A percentile compares a stretch with the other conserved stretches of the same genome.
phyloP scores from a whole-genome alignment of 2,113 vertebrate genomes.

The Speoplatyrhinus poulsoni region DNA sequence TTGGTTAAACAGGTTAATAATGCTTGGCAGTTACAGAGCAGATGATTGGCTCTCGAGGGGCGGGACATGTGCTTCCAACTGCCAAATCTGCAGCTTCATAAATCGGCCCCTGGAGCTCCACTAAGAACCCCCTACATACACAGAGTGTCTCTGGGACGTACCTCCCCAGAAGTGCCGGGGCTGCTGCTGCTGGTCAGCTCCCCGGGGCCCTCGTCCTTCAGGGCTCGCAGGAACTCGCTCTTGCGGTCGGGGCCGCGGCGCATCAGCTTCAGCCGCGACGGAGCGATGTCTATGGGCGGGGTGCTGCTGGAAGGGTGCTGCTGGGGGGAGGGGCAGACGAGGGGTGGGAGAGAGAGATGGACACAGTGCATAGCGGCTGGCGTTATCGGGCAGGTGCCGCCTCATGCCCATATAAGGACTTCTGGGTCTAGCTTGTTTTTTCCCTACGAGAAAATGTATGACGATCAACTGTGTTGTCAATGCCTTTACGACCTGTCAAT shows the following conservation, averaged over 20 bases:
- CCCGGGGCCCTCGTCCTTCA: conserved; percentile 92
- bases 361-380: background rate
- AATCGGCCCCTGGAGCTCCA: background rate
- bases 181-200: conserved; percentile 85
- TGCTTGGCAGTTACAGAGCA: no score
- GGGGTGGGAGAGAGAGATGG: background rate
- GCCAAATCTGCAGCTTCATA: background rate
- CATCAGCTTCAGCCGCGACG: conserved; percentile 92
- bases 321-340: background rate
- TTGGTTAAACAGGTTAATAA: no score
- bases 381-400: no score
- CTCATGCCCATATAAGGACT: background rate
- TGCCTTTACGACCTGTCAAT: no score
- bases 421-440: background rate
- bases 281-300: conserved; percentile 94
- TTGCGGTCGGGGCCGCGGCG: conserved; percentile 93
- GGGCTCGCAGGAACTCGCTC: conserved; percentile 92
- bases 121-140: background rate
- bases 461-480: background rate
- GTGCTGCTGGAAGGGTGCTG: conserved; percentile 94
- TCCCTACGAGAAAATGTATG: background rate
- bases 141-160: conserved; percentile 57
- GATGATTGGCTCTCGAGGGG: no score
- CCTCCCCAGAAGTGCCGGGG: conserved; percentile 86
- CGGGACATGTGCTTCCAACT: no score